Evolutionary conservation across 1,140 invertebrate genomes (phyloP), one percentile per base, ranked within the genome.

Genomic region (Theocolax elegans): DNA sequence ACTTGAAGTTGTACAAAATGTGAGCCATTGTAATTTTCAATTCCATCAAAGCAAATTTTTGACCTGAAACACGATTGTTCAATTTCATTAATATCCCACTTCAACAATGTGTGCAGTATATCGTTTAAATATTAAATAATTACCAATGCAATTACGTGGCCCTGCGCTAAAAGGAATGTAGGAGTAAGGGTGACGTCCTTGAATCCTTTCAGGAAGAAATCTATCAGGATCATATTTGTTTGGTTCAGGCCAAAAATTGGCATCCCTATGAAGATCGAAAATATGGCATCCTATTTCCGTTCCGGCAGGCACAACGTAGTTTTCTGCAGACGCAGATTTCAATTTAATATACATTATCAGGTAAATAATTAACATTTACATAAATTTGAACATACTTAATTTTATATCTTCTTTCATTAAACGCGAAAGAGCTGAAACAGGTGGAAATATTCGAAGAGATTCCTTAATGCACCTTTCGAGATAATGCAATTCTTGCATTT

Each of bases 211-310:
- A 0, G 87, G 86, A 7, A 88, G 75, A 81, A 94, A 95, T 72
- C 93, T 85, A 17, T 94, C 92, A 0, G 94, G 94, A 74, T 90
- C 85, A 75, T 93, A 95, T 3, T 80, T 85, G 42, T 91, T 83
- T 0, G 94, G 93, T 76, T 94, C 88, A 35, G 91, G 88, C 74
- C 89, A 95, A 21, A 88, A 81, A 44, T 90, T 83, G 6, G 89
- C 87, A 77, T 92, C 87, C 75, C 89, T 85, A 72, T 93, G 92
- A 67, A 92, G 83, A 56, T 87, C 82, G 29, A 87, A 87, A 13
- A 88, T 85, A 46, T 87, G 79, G 2, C 90, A 67, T 1, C 83
- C 59, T 1, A 88, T 67, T 0, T 81, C 79, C 10, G 85, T 82
- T 6, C 84, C 84, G 19, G 81, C 82, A 19, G 82, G 83, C 17